These are phyloP conservation scores for Condylura cristata DNA, from an alignment of 2,113 vertebrate genomes.

Conservation along the genomic window DNA sequence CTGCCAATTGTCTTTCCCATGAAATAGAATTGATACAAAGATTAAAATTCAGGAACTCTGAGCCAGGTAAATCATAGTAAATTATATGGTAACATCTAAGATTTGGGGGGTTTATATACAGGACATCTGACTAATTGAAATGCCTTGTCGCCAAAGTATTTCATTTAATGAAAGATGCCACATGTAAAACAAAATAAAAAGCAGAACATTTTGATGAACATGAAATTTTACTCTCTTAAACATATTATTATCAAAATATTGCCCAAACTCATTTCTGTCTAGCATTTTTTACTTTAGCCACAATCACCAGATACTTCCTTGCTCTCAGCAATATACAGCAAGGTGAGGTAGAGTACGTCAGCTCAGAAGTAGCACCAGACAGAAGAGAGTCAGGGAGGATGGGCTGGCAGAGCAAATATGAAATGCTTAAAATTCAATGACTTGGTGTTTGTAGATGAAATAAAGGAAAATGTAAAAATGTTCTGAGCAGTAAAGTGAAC, in stretches of 20 bases:
- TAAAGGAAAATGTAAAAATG: background rate
- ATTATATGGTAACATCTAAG: background rate
- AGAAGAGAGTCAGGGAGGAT: background rate
- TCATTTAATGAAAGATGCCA: slow-evolving; percentile 47
- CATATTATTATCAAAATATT: background rate
- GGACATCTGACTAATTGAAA: background rate
- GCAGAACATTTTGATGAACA: background rate
- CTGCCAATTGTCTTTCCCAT: slow-evolving; percentile 10
- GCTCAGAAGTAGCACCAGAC: background rate
- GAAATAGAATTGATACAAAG: slow-evolving; percentile 24
- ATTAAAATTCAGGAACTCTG: slow-evolving; percentile 8
- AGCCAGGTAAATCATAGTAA: slow-evolving; percentile 18
- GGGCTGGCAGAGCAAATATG: background rate
- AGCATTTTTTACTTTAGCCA: background rate
- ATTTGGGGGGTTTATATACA: slow-evolving; percentile 7
- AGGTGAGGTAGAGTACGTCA: background rate
- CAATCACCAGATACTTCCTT: background rate
- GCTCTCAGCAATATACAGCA: background rate
- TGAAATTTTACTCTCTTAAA: slow-evolving; percentile 23
- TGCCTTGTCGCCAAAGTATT: background rate
- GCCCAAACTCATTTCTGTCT: background rate
- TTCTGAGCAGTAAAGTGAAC: background rate
- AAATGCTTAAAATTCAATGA: background rate
- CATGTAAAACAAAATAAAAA: background rate
- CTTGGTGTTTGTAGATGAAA: background rate